Base-by-base conservation (phyloP, 2,113 vertebrate species). In the Phyllostomus hastatus region DNA sequence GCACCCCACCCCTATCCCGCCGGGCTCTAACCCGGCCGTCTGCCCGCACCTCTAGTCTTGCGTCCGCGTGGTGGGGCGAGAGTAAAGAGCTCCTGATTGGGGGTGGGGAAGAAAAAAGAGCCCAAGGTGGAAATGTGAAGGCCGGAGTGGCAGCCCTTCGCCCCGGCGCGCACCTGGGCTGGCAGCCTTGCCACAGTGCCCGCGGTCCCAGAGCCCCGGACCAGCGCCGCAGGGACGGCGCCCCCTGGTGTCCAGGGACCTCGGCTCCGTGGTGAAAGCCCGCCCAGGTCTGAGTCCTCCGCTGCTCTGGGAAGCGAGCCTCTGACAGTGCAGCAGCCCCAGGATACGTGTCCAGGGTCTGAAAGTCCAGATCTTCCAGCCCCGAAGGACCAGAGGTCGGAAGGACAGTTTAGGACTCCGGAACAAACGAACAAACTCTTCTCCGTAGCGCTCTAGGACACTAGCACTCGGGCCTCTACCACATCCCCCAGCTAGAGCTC, bases 181-280 rank as follows among this genome's bases (percentile, higher is more conserved):
- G 66, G 22, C 33, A 14, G 54, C 7, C 0, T 33, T 2, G 35
- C 19, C 16, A 22, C n/a, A 7, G 24, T 0, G 28, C 73, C 86
- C 1, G 46, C 0, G 1, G 38, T 10, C 19, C 31, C n/a, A 11
- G 14, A 41, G 48, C 46, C 70, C 28, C 0, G 14, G 31, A 43
- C 38, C 43, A 2, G 33, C 11, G 52, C 38, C 15, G 72, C 12
- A 12, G 10, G 5, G 2, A 22, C 0, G 19, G 38, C 7, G 67
- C 41, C 33, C n/a, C 41, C 70, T n/a, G 41, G 57, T 6, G 7
- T 41, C 33, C 86, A 22, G 1, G 31, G 54, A 2, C 19, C 4
- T 26, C 50, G 24, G 35, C 64, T 26, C 3, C 3, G 46, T 5
- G 3, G 24, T 52, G 57, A 22, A 50, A 20, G n/a, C 12, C 9